Percentiles rank a stretch among this genome's conserved stretches.
Conservation (phyloP, 1,140 invertebrate species). For the Propsilocerus akamusi region DNA sequence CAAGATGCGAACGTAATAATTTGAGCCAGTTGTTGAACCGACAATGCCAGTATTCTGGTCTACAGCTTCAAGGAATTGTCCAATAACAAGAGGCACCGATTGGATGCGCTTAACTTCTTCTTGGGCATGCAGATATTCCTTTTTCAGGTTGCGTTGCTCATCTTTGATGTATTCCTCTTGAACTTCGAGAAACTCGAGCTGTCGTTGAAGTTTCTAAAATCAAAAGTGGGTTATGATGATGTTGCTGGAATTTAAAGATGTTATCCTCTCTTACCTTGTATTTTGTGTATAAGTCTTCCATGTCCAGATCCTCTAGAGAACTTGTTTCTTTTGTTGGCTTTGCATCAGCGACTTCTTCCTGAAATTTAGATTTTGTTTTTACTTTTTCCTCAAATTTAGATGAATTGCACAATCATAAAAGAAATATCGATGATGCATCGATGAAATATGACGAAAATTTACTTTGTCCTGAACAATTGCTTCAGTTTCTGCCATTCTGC, state of each 20-base stretch:
- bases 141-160: constrained; percentile 93
- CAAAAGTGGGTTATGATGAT: constrained; percentile 6
- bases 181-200: constrained; percentile 91
- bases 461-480: constrained; percentile 50
- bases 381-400: no score
- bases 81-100: constrained; percentile 92
- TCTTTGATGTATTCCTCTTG: constrained; percentile 98
- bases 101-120: constrained; percentile 96
- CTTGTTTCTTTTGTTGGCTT: constrained; percentile 33
- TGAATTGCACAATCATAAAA: background rate
- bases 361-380: no score
- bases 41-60: constrained; percentile 94
- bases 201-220: constrained; percentile 76
- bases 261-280: constrained; percentile 54
- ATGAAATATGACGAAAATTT: constrained; percentile 12
- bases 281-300: constrained; percentile 85
- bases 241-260: background rate
- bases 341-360: constrained; percentile 39
- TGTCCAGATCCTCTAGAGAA: constrained; percentile 55
- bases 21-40: constrained; percentile 66
- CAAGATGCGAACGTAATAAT: constrained; percentile 95
- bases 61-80: constrained; percentile 94
- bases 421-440: background rate
- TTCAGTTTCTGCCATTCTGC: constrained; percentile 48
- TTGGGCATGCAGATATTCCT: constrained; percentile 93